These are phyloP conservation scores for Myotis findleyi DNA, from an alignment of 2,797 vertebrate genomes.

Conservation along the genomic window DNA sequence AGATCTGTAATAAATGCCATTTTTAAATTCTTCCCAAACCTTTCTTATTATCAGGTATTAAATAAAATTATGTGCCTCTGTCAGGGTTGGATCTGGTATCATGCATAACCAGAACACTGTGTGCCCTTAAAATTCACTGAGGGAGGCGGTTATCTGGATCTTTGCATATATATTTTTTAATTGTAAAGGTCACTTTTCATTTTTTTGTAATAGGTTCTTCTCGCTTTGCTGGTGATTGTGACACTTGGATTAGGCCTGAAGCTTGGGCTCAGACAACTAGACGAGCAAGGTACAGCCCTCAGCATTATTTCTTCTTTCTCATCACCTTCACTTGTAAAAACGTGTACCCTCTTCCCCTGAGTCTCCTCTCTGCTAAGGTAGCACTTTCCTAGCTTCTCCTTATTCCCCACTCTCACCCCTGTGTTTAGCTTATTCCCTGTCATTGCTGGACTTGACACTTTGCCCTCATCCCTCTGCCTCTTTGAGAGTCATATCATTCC, in stretches of 20 bases:
- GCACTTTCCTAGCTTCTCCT: not conserved
- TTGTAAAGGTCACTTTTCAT: not conserved
- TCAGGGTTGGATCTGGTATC: not conserved
- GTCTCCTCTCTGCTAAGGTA: rapidly evolving
- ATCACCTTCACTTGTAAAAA: not conserved
- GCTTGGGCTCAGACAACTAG: slow-evolving; percentile 83
- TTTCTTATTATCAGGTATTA: not conserved
- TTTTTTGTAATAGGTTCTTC: slow-evolving; percentile 85
- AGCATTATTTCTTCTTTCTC: not conserved
- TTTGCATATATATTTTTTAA: not conserved
- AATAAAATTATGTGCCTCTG: not conserved
- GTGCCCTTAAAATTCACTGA: not conserved
- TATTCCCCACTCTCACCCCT: too few species aligned
- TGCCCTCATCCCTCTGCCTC: not conserved
- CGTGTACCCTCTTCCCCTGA: not conserved
- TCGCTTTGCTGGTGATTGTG: slow-evolving; percentile 85
- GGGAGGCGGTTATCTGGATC: not conserved
- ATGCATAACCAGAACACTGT: not conserved
- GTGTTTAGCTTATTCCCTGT: not conserved
- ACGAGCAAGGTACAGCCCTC: slow-evolving; percentile 82
- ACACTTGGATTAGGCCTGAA: slow-evolving; percentile 88
- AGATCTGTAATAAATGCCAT: not conserved
- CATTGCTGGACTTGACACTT: not conserved
- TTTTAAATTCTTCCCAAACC: not conserved
- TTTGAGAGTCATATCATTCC: not conserved